These are phyloP conservation scores for Myotis yumanensis DNA, from an alignment of 2,113 vertebrate species.

Conservation along the genomic window DNA sequence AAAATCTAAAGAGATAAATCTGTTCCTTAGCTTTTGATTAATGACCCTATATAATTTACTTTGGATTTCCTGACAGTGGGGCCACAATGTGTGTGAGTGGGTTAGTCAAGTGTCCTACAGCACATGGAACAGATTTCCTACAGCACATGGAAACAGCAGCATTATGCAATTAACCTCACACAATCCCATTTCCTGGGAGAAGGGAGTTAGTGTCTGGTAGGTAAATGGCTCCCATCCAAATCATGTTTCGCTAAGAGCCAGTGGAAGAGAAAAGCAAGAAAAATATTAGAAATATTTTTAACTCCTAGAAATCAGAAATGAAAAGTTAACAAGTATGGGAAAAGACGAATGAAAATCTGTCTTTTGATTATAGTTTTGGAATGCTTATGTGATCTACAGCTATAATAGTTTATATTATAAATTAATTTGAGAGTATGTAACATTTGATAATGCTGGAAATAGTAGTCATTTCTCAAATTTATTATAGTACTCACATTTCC, in stretches of 20 bases:
- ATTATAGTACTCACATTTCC: background rate
- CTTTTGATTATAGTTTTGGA: background rate
- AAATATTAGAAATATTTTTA: background rate
- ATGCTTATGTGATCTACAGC: background rate
- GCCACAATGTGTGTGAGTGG: background rate
- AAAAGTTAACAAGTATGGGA: background rate
- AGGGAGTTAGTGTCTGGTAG: background rate
- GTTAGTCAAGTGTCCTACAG: background rate
- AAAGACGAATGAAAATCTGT: background rate
- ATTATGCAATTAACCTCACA: background rate
- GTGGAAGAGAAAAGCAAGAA: background rate
- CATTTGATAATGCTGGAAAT: background rate
- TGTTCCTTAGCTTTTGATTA: slow-evolving; percentile 38
- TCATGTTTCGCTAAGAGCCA: background rate
- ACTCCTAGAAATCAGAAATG: background rate
- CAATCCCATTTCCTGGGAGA: background rate
- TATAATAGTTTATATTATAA: background rate
- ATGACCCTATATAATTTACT: slow-evolving; percentile 61
- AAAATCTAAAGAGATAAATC: slow-evolving; percentile 22
- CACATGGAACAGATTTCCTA: background rate
- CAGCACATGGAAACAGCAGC: background rate
- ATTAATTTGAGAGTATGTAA: background rate
- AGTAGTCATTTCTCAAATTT: background rate
- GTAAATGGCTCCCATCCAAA: background rate
- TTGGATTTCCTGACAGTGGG: slow-evolving; percentile 29